Percentiles rank a stretch among this genome's conserved stretches.
Conservation (phyloP, 2,797 vertebrate species). For the Myripristis jacobus region DNA sequence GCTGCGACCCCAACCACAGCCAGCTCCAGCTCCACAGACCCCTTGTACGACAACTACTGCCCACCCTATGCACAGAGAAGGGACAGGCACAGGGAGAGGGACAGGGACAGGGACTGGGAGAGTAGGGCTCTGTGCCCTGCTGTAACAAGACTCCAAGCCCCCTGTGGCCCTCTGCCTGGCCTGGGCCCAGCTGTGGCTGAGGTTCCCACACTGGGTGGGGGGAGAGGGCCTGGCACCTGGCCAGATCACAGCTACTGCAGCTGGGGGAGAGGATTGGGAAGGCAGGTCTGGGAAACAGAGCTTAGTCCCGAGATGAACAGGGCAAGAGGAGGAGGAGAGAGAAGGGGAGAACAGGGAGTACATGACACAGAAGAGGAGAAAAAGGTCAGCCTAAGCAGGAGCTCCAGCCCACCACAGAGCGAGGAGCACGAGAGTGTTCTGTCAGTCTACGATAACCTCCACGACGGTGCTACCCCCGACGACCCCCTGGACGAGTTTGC, state of each 20-base stretch:
- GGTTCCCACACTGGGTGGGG: constrained; percentile 69
- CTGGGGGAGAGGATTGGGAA: constrained; percentile 67
- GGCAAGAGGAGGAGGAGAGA: constrained; percentile 56
- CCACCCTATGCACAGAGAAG: constrained; percentile 69
- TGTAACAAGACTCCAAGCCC: constrained; percentile 68
- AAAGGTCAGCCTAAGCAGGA: constrained; percentile 49
- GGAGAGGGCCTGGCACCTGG: constrained; percentile 69
- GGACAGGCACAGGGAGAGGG: constrained; percentile 51
- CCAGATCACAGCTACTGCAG: constrained; percentile 77
- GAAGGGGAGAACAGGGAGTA: constrained; percentile 47
- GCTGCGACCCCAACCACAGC: constrained; percentile 70
- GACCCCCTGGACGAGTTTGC: constrained; percentile 45
- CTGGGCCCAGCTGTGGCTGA: constrained; percentile 69
- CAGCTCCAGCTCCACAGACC: constrained; percentile 76
- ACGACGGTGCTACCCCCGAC: constrained; percentile 39
- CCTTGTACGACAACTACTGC: constrained; percentile 75
- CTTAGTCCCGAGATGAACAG: constrained; percentile 42
- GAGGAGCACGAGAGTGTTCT: constrained; percentile 73
- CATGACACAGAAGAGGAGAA: constrained; percentile 44
- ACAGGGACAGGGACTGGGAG: constrained; percentile 64
- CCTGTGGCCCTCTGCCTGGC: constrained; percentile 54
- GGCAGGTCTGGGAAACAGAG: constrained; percentile 59
- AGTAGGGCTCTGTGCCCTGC: constrained; percentile 52
- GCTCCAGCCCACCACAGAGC: constrained; percentile 57
- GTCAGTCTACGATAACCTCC: constrained; percentile 82